phyloP scores from a whole-genome alignment of 1,140 invertebrate species.

The Berghia stephanieae region DNA sequence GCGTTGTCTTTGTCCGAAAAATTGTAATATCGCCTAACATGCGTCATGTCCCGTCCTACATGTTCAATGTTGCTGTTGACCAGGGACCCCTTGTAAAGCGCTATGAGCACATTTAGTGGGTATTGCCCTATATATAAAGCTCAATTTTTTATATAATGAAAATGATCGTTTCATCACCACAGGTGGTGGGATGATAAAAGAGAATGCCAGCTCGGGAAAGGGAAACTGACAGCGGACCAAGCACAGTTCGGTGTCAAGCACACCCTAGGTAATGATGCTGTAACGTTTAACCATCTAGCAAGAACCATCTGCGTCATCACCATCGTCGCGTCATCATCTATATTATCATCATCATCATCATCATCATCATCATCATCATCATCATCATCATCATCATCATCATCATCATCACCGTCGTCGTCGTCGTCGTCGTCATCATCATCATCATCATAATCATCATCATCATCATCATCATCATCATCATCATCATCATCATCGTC shows the following conservation, averaged over 20 bases:
- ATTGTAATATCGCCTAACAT: no score
- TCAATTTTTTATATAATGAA: neutral
- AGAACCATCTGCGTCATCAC: conserved; percentile 14
- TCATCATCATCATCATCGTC: neutral
- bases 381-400: conserved; percentile 28
- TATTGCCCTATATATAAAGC: neutral
- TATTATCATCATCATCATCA: conserved; percentile 17
- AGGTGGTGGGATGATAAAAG: conserved; percentile 61
- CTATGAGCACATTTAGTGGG: no score
- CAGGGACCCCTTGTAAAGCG: no score
- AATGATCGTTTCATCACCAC: neutral
- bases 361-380: conserved; percentile 27
- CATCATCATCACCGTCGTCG: conserved; percentile 5
- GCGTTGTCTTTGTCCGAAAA: no score
- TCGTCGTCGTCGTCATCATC: neutral
- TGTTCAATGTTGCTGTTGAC: no score
- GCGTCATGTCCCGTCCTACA: no score
- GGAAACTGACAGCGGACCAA: conserved; percentile 39
- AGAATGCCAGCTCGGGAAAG: conserved; percentile 42
- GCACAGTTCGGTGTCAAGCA: conserved; percentile 50
- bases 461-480: neutral
- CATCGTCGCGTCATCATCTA: neutral
- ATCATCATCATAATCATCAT: no score
- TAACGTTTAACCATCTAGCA: no score
- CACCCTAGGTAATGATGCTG: conserved; percentile 38